These are phyloP conservation scores for Silurus asotus DNA, from an alignment of 2,113 vertebrate species.

Conservation along the genomic window DNA sequence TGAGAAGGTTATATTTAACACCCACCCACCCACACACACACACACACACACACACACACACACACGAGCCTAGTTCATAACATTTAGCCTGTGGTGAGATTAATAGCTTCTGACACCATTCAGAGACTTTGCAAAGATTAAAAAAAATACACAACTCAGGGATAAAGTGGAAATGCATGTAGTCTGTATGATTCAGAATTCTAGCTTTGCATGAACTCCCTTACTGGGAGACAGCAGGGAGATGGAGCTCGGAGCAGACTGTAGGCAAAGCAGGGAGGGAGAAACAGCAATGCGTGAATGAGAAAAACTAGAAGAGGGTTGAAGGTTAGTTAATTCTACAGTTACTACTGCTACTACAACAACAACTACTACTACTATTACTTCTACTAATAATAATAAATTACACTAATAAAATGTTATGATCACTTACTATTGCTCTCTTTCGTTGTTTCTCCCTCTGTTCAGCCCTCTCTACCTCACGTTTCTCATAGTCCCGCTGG, in stretches of 20 bases:
- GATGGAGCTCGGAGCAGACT: slow-evolving; percentile 58
- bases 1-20: slow-evolving; percentile 55
- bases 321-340: no score
- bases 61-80: slow-evolving; percentile 19
- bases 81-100: slow-evolving; percentile 64
- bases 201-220: slow-evolving; percentile 64
- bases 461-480: slow-evolving; percentile 90
- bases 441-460: slow-evolving; percentile 89
- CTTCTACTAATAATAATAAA: not conserved
- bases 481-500: slow-evolving; percentile 88
- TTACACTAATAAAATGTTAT: not conserved
- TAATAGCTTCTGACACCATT: slow-evolving; percentile 68
- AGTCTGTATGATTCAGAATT: slow-evolving; percentile 70
- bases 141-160: slow-evolving; percentile 68
- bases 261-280: slow-evolving; percentile 41
- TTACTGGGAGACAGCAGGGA: slow-evolving; percentile 43
- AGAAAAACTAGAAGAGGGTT: not conserved
- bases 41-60: no score
- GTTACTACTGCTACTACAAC: not conserved
- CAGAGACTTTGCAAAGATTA: slow-evolving; percentile 59
- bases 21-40: not conserved
- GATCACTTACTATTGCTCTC: slow-evolving; percentile 92
- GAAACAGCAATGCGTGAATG: slow-evolving; percentile 17
- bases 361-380: not conserved
- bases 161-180: slow-evolving; percentile 68